Base-by-base conservation (phyloP, 2,888 invertebrate genomes). In the Napeogenes sylphis region DNA sequence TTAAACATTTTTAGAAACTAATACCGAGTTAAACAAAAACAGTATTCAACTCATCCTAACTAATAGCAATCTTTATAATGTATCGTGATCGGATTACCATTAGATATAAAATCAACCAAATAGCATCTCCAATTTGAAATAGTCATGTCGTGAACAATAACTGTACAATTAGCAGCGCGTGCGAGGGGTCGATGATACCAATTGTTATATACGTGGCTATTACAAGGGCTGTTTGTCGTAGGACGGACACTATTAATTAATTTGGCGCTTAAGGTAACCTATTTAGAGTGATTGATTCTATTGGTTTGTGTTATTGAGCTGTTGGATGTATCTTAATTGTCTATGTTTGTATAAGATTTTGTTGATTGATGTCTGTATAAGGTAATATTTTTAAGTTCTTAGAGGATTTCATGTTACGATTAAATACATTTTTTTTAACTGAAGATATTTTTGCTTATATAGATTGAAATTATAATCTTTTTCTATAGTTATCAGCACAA, bases 161-260 rank as follows among this genome's bases (percentile, higher is more conserved):
- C 82, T 79, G 77, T 71, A 72, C 78, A 76, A 82, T 78, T 75
- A 73, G 87, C 79, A 74, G 77, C 71, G 70, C 69, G 71, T 63
- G 66, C 69, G 65, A 35, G 67, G 70, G 70, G 75, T 80, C 84
- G 72, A 86, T 86, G 84, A 87, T 86, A 73, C 83, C 86, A 77
- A 83, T 82, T 78, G 82, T 81, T 81, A 84, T 75, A 74, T 73
- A 67, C 71, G 35, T 35, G 76, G 69, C 71, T 77, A 80, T 83
- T 80, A 86, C 83, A 76, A 76, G 79, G 80, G 80, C 82, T 72
- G 77, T 85, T 82, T 75, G 78, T 78, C 73, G 67, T 87, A 84
- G 83, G 75, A 75, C 76, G 83, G 75, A 75, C 76, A 81, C 81
- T 79, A 84, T 87, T 84, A 84, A 89, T 87, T 85, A 79, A 74